Base-by-base conservation (phyloP, 2,888 invertebrate genomes). In the Eilema sororculum region DNA sequence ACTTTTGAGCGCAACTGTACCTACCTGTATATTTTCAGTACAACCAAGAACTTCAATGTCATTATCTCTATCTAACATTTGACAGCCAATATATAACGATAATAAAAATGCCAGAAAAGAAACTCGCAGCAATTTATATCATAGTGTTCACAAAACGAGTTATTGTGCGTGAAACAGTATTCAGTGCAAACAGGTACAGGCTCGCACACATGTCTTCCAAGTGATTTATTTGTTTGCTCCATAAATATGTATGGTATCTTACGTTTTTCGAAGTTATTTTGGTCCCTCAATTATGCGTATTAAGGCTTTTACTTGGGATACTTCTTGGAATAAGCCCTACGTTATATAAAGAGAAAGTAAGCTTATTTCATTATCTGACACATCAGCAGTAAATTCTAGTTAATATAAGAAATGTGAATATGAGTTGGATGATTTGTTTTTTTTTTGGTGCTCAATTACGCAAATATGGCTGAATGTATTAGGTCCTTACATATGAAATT, bases 141-240 rank as follows among this genome's bases (percentile, higher is more conserved):
- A 77, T 67, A 72, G 67, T 78, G 76, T 76, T 77, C 77, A 80
- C 75, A 80, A 80, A 78, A 77, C 68, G 77, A 71, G 76, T 75
- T 79, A 80, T 84, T 73, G 76, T 79, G 79, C 78, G 80, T 82
- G 76, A 86, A 84, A 85, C 78, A 78, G 77, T 78, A 82, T 82
- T 79, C 78, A 71, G 78, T 59, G 33, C 71, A 69, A 74, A 77
- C 79, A 80, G 80, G 84, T 80, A 81, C 59, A 82, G 67, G 72
- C 30, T 69, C 75, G 83, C 82, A 80, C 81, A 84, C 73, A 80
- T 83, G 83, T 83, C 84, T 76, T 68, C 58, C 58, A 70, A 68
- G 68, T 83, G 80, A 86, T 86, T 84, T 85, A 86, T 86, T 78
- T 80, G 78, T 80, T 84, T 79, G 63, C 72, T 37, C 59, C 69